Evolutionary conservation across 2,888 invertebrate species (phyloP).

Genomic region (Macrosiphum euphorbiae): DNA sequence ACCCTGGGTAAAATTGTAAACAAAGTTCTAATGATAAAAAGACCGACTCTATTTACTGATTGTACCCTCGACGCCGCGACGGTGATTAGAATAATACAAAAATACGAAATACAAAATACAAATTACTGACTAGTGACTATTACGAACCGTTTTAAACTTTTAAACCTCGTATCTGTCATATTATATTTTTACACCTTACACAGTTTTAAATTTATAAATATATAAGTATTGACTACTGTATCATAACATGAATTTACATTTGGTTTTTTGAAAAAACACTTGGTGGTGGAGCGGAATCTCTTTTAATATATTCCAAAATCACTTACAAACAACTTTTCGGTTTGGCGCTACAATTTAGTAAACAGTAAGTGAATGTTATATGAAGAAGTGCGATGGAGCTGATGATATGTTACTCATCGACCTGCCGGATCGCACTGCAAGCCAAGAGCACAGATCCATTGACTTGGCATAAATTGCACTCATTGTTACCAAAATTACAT

Average conservation of each 20-base stretch:
- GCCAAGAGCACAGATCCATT: conserved; percentile 77
- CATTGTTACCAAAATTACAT: conserved; percentile 80
- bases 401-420: not conserved
- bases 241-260: not conserved
- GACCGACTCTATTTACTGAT: conserved; percentile 26
- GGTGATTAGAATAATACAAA: not conserved
- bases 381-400: conserved; percentile 17
- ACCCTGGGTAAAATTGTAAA: conserved; percentile 25
- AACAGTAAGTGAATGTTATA: not conserved
- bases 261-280: not conserved
- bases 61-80: not conserved
- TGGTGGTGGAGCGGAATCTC: not conserved
- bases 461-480: conserved; percentile 71
- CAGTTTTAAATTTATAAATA: not conserved
- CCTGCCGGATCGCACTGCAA: conserved; percentile 80
- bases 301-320: not conserved
- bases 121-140: not conserved
- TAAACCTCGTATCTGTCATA: not conserved
- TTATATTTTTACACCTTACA: not conserved
- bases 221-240: not conserved
- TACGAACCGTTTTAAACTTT: not conserved
- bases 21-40: conserved; percentile 41
- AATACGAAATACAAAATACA: not conserved
- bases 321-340: not conserved
- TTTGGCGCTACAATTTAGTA: not conserved